Evolutionary conservation across 2,113 vertebrate species (phyloP).

Genomic region (Eulemur macaco): DNA sequence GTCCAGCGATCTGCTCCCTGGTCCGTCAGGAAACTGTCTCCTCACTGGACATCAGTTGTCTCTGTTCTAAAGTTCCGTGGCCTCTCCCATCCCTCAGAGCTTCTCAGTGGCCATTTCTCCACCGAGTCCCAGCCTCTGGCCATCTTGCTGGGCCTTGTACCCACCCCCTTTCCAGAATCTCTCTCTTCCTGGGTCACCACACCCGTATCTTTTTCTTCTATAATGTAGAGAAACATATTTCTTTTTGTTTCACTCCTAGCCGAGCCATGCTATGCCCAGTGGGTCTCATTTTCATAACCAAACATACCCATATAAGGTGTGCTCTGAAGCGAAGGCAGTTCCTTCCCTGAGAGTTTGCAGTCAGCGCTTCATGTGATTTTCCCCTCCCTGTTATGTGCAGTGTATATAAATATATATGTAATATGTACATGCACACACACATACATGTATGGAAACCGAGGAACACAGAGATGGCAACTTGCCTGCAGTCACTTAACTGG

Average conservation of each 20-base stretch:
- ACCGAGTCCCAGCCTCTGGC: not conserved
- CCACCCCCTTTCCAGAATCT: not conserved
- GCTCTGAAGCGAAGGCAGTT: not conserved
- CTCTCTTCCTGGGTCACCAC: not conserved
- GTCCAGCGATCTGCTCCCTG: not conserved
- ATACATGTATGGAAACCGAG: not conserved
- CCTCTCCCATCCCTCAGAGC: not conserved
- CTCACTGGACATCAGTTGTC: not conserved
- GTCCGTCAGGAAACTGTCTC: not conserved
- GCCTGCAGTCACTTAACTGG: not conserved
- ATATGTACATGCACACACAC: no score
- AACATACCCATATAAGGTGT: slow-evolving; percentile 28
- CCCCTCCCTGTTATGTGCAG: not conserved
- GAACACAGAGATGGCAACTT: not conserved
- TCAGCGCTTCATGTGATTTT: not conserved
- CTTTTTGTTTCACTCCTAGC: not conserved
- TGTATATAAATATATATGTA: not conserved
- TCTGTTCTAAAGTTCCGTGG: not conserved
- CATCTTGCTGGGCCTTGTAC: not conserved
- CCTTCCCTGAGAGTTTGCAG: not conserved
- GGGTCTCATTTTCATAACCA: slow-evolving; percentile 9
- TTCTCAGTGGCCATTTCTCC: not conserved
- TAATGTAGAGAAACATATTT: not conserved
- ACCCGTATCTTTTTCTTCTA: not conserved
- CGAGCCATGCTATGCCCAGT: not conserved